Evolutionary conservation across 2,888 invertebrate species (phyloP), one percentile per base, ranked within the genome.

Genomic region (Drosophila paracracens): DNA sequence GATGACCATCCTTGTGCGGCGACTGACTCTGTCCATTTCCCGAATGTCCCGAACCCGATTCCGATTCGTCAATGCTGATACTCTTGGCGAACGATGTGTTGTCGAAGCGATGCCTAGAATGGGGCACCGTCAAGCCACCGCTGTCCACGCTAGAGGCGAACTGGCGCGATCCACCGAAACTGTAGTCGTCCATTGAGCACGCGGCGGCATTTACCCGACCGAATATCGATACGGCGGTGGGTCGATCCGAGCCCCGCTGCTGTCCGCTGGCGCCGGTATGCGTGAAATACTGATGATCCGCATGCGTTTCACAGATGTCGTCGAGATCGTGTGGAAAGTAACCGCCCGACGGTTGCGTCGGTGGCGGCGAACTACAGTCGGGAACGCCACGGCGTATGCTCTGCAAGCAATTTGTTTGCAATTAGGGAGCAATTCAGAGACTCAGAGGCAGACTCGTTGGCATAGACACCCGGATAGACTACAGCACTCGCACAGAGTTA

Each of bases 281-380:
- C n/a, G 93, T 93, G 59, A 92, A 93, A 90, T 93, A 93, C 91
- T 93, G 93, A 82, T 92, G 92, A 88, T 93, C 93, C 48, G 81
- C 85, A 71, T 93, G 92, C 65, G 90, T 88, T 74, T 93, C 93
- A 73, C 91, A 92, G 38, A 93, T 93, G 68, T 93, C 93, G 74
- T 93, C 93, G 74, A 93, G 91, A 91, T 93, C 93, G 67, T 93
- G 93, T 27, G 93, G 93, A 82, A 93, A 93, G 74, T 81, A 93
- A 3, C 93, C 93, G 52, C 83, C 83, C 43, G 74, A 72, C 18
- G 91, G 87, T 25, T 79, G 79, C 2, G 84, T 56, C 5, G 91
- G 89, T 25, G 92, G 93, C 31, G 93, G 93, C 40, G 92, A 92
- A 35, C 89, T 90, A 61, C 83, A 90, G 18, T 92, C 92, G 8